Evolutionary conservation across 2,888 invertebrate genomes (phyloP).

Genomic region (Smittia aterrima): DNA sequence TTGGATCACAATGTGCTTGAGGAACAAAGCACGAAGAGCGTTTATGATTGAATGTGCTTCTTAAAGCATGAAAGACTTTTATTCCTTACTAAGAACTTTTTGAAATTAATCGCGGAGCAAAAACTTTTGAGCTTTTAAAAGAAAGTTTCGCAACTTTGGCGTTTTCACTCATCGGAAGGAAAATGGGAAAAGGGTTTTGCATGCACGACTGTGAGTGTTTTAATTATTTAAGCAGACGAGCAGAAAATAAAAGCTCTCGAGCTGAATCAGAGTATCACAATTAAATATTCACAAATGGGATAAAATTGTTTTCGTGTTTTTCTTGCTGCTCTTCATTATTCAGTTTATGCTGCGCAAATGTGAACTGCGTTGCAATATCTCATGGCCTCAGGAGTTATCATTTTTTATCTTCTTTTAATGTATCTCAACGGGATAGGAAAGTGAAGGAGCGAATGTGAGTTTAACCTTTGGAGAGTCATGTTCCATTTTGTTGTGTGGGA

Average conservation of each 20-base stretch:
- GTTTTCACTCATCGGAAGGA: no score
- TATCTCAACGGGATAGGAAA: constrained; percentile 12
- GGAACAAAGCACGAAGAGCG: no score
- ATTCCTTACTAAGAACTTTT: no score
- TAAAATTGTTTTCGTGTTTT: constrained; percentile 25
- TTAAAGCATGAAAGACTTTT: no score
- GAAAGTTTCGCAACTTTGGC: no score
- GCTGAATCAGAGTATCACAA: constrained; percentile 21
- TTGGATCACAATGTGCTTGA: no score
- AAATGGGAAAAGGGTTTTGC: no score
- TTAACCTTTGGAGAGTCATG: no score
- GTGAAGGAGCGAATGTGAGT: not conserved
- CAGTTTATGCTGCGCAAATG: not conserved
- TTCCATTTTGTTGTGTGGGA: no score
- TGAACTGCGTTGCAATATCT: not conserved
- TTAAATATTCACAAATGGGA: constrained; percentile 36
- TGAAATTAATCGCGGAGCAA: no score
- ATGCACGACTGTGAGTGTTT: not conserved
- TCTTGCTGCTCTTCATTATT: not conserved
- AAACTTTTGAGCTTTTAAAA: no score
- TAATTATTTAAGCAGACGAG: constrained; percentile 7
- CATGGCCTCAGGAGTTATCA: constrained; percentile 17
- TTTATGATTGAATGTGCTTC: no score
- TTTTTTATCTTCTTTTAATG: constrained; percentile 34
- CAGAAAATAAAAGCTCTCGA: not conserved